These are phyloP conservation scores for Microcebus griseorufus DNA, from an alignment of 2,113 vertebrate species.

Conservation along the genomic window DNA sequence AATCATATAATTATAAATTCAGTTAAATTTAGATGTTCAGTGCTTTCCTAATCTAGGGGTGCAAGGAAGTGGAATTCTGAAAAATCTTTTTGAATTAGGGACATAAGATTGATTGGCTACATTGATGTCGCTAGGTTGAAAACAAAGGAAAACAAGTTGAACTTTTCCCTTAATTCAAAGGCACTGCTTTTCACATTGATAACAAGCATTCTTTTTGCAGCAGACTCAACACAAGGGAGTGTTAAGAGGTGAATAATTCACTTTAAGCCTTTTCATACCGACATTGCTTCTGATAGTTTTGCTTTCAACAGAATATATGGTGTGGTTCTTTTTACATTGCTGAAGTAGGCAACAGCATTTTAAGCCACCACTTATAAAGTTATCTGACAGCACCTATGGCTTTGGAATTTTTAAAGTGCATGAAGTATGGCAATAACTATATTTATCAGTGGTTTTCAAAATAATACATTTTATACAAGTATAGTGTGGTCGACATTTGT, in stretches of 20 bases:
- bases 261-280: slow-evolving; percentile 69
- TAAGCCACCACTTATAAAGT: slow-evolving; percentile 75
- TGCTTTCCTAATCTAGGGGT: background rate
- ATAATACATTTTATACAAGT: slow-evolving; percentile 70
- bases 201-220: slow-evolving; percentile 69
- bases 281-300: slow-evolving; percentile 70
- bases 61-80: slow-evolving; percentile 5
- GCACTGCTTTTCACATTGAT: slow-evolving; percentile 51
- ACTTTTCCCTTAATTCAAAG: slow-evolving; percentile 67
- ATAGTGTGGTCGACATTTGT: slow-evolving; percentile 41
- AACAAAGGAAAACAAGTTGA: slow-evolving; percentile 55
- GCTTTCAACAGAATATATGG: slow-evolving; percentile 73
- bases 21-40: background rate
- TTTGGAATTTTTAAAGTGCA: slow-evolving; percentile 71
- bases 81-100: background rate
- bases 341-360: slow-evolving; percentile 71
- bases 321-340: slow-evolving; percentile 61
- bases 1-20: background rate
- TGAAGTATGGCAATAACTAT: slow-evolving; percentile 65
- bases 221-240: slow-evolving; percentile 66
- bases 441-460: slow-evolving; percentile 75
- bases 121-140: background rate
- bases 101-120: background rate
- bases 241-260: slow-evolving; percentile 78
- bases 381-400: slow-evolving; percentile 75